Evolutionary conservation across 1,140 invertebrate genomes (phyloP).

Genomic region (Trichomalopsis sarcophagae): DNA sequence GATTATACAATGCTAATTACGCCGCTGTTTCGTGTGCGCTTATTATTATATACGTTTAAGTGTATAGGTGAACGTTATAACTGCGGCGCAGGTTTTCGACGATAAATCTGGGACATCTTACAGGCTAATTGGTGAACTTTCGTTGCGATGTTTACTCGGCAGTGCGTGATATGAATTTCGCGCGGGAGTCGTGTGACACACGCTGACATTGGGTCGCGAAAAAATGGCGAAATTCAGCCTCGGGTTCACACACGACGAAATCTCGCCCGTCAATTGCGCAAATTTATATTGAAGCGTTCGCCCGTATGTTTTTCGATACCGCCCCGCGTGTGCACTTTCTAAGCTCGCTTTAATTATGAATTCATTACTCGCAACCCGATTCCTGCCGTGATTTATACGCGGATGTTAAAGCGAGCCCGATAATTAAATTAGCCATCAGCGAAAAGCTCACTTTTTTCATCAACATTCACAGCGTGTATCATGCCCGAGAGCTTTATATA

Average conservation of each 20-base stretch:
- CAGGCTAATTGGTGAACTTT: not conserved
- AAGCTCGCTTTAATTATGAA: not conserved
- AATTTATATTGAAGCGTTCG: no score
- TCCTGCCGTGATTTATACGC: not conserved
- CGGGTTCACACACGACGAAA: no score
- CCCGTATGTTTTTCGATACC: no score
- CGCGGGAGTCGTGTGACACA: no score
- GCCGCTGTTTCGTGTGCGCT: not conserved
- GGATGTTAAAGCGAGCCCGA: not conserved
- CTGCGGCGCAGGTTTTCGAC: not conserved
- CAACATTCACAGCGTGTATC: no score
- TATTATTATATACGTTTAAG: not conserved
- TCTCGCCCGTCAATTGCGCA: no score
- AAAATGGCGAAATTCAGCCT: no score
- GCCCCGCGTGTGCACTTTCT: not conserved
- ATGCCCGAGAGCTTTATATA: no score
- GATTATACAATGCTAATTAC: constrained; percentile 34
- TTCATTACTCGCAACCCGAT: not conserved
- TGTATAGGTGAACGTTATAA: not conserved
- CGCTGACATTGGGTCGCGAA: no score
- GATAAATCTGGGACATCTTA: constrained; percentile 9
- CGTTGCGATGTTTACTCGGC: no score
- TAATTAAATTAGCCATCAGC: not conserved
- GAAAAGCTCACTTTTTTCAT: not conserved
- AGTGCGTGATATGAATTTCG: no score